phyloP scores from a whole-genome alignment of 2,113 vertebrate genomes.

The Dipodomys merriami region DNA sequence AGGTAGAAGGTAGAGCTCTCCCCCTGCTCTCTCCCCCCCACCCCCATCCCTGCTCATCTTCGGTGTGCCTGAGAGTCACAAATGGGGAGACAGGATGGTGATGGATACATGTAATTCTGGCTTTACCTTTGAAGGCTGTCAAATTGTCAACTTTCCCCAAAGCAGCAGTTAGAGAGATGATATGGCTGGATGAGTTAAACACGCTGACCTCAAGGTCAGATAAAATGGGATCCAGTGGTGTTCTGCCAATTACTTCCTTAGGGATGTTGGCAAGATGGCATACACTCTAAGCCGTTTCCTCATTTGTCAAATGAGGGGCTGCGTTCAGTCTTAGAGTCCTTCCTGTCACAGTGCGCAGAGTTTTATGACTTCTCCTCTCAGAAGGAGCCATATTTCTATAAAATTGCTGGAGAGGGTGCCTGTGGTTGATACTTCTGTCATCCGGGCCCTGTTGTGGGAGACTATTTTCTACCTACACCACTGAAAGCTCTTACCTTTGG shows the following conservation, averaged over 20 bases:
- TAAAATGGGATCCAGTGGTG: conserved; percentile 4
- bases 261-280: conserved; percentile 17
- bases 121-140: neutral
- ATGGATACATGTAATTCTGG: neutral
- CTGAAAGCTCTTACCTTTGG: neutral
- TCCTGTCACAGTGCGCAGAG: neutral
- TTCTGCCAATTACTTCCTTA: conserved; percentile 49
- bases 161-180: neutral
- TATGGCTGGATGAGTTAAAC: conserved; percentile 7
- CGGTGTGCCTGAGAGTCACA: neutral
- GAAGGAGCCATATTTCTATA: neutral
- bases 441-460: neutral
- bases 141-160: conserved; percentile 1
- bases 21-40: neutral
- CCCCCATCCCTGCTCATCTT: no score
- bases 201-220: neutral
- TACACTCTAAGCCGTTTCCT: neutral
- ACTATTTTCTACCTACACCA: neutral
- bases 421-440: neutral
- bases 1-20: neutral
- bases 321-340: neutral
- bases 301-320: conserved; percentile 55
- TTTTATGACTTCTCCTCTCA: neutral
- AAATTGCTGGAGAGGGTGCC: neutral
- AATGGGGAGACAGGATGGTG: neutral